A percentile compares a stretch with the other conserved stretches of the same genome.
These are phyloP conservation scores for Lasioglossum malachurum DNA, from an alignment of 2,888 invertebrate species.

Conservation along the genomic window DNA sequence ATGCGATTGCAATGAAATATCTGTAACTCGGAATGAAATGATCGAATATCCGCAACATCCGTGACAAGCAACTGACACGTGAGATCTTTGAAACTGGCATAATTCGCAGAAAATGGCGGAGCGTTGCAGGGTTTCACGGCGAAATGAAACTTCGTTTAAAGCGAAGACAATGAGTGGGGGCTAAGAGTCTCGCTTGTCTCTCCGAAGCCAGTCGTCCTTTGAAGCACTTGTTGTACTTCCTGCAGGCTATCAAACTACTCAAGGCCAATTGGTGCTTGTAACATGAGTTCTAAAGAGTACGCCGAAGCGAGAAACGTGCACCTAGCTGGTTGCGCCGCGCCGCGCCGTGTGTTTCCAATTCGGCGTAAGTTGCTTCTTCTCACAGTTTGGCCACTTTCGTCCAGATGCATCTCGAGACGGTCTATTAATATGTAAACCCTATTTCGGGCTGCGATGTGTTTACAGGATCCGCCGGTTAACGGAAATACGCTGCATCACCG, in stretches of 20 bases:
- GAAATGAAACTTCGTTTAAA: slow-evolving; percentile 12
- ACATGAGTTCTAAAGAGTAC: slow-evolving; percentile 16
- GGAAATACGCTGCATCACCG: slow-evolving; percentile 68
- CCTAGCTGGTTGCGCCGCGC: not conserved
- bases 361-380: slow-evolving; percentile 31
- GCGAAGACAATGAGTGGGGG: not conserved
- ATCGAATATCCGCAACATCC: not conserved
- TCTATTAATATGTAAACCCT: slow-evolving; percentile 78
- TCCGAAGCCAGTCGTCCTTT: not conserved
- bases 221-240: slow-evolving; percentile 34
- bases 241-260: slow-evolving; percentile 55
- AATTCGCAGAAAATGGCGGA: not conserved
- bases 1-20: not conserved
- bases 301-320: slow-evolving; percentile 7
- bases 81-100: not conserved
- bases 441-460: slow-evolving; percentile 76
- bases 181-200: slow-evolving; percentile 10
- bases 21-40: not conserved
- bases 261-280: slow-evolving; percentile 52
- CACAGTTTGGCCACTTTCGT: slow-evolving; percentile 47
- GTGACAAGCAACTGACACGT: not conserved
- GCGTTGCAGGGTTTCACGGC: not conserved
- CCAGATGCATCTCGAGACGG: slow-evolving; percentile 67
- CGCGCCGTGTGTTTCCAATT: slow-evolving; percentile 23
- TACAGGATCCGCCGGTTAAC: slow-evolving; percentile 71